Base-by-base conservation (phyloP, 1,140 invertebrate genomes). In the Camponotus floridanus region DNA sequence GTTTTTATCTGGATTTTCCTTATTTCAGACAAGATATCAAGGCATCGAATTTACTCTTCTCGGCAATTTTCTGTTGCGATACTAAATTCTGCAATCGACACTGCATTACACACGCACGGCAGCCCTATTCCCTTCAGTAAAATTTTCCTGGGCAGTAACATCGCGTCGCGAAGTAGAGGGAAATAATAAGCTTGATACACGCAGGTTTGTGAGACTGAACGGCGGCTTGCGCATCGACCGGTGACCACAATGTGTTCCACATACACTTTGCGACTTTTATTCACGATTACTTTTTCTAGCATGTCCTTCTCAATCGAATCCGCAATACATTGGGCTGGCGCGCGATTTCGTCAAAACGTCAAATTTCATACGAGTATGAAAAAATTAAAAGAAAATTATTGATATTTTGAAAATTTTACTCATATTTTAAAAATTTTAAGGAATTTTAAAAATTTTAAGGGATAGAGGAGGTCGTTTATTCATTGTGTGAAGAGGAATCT, bases 191-290 rank as follows among this genome's bases (percentile, higher is more conserved):
- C 67, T 31, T 42, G 51, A 13, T 73, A n/a, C 79, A 83, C 79
- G 79, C 79, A 83, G 79, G 36, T 83, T 73, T 83, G 79, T 83
- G 79, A 83, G 79, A 83, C 79, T 61, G 33, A 68, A 80, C 62
- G 76, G 79, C 79, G 68, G 79, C 55, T 83, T 31, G 79, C 79
- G 68, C 68, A 83, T 83, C 79, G 79, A 83, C 79, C 78, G 48
- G 45, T 26, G 26, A 26, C 26, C 21, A 51, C 42, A 45, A 55
- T 21, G 36, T 13, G 79, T 83, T 83, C 55, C 55, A 83, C 48
- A 83, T 83, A 73, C 18, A 51, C 79, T 45, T 61, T 8, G 55
- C 39, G 39, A 73, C 39, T 73, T 73, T 73, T 83, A 81, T 15
- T 15, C 65, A 21, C 65, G 36, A 57, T 26, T 71, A 36, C 65